Evolutionary conservation across 2,888 invertebrate genomes (phyloP).

Genomic region (Argyresthia goedartella): DNA sequence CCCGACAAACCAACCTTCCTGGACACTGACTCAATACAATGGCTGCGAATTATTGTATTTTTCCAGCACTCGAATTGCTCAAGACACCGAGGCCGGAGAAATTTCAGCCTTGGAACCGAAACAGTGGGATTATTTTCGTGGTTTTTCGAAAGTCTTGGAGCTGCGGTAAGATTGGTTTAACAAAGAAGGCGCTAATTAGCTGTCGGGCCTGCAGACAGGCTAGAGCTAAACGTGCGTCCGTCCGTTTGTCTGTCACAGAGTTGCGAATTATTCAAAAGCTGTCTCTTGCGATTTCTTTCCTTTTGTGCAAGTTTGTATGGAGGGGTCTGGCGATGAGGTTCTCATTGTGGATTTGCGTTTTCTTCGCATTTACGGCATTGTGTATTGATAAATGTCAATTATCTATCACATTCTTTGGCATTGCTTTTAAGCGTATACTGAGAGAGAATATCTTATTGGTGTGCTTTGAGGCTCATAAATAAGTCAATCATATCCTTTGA

Average conservation of each 20-base stretch:
- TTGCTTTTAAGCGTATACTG: no score
- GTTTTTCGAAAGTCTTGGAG: neutral
- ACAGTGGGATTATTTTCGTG: slow-evolving; percentile 21
- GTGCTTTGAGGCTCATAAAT: no score
- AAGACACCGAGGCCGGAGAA: slow-evolving; percentile 41
- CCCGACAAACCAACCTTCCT: slow-evolving; percentile 64
- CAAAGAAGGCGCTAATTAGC: slow-evolving; percentile 68
- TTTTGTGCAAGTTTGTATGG: slow-evolving; percentile 32
- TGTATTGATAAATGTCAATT: slow-evolving; percentile 5
- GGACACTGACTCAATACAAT: slow-evolving; percentile 69
- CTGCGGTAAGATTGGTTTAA: slow-evolving; percentile 55
- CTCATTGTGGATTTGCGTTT: neutral
- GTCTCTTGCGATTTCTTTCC: slow-evolving; percentile 61
- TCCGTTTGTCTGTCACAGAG: slow-evolving; percentile 51
- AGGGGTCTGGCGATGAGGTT: slow-evolving; percentile 3
- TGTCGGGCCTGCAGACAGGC: slow-evolving; percentile 61
- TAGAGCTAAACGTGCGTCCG: slow-evolving; percentile 32
- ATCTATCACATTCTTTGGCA: neutral
- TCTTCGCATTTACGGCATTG: neutral
- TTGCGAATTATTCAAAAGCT: slow-evolving; percentile 63
- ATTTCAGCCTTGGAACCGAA: slow-evolving; percentile 28
- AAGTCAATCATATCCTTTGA: no score
- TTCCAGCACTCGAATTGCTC: slow-evolving; percentile 62
- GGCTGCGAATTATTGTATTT: slow-evolving; percentile 64
- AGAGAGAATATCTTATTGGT: no score